Evolutionary conservation across 2,113 vertebrate genomes (phyloP), one percentile per base, ranked within the genome.

Genomic region (Enhydra lutris): DNA sequence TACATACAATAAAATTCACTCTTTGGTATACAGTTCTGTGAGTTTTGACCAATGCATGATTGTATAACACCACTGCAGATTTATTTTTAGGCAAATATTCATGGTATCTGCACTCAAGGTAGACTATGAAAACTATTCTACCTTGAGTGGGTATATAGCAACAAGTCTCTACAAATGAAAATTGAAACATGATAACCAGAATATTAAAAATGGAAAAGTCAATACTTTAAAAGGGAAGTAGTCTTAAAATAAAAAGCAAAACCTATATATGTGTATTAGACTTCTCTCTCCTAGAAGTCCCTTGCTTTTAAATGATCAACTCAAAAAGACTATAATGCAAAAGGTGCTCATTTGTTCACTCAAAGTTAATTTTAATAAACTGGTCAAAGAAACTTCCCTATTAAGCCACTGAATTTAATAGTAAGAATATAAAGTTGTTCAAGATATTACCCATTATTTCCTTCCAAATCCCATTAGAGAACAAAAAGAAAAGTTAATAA

Each of bases 181-280:
- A 90, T 4, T 21, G 3, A 31, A 97, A 85, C 15, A 85, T 24
- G 3, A 92, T 36, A 61, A 85, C n/a, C 59, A 93, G 89, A 91
- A 83, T 88, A 94, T 24, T 91, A 89, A 84, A 73, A 89, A 94
- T 76, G n/a, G 42, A 84, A 96, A 96, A 93, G 69, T 24, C 42
- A 95, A 82, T 50, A 81, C 13, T 78, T 84, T 88, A 1, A 89
- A 71, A 91, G 73, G 36, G 74, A 95, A 96, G 17, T 13, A 81
- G 4, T n/a, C 63, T 89, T 76, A 81, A 95, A 91, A 84, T 14
- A 89, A 29, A 69, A 69, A 89, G 20, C 79, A 80, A 91, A 83
- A 92, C 36, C 67, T 55, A 67, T 20, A 79, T 47, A 14, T 94
- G 3, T 89, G 42, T 80, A 86, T 50, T 24, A 47, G 31, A 63